A percentile compares a stretch with the other conserved stretches of the same genome.
Conservation (phyloP, 2,113 vertebrate genomes). For the Calypte anna region DNA sequence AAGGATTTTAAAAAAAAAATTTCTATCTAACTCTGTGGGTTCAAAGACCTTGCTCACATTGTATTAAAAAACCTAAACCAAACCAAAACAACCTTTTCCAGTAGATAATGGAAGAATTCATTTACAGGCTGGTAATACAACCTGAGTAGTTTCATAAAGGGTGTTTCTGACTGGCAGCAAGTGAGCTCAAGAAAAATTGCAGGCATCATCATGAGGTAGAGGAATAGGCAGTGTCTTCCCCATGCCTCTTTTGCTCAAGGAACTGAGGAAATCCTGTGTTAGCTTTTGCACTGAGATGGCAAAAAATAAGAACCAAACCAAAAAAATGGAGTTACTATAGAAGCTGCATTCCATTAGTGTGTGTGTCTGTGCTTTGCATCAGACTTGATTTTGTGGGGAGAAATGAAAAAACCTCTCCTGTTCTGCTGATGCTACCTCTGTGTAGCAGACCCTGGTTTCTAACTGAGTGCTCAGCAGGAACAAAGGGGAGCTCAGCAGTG, state of each 20-base stretch:
- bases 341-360: background rate
- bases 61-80: background rate
- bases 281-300: background rate
- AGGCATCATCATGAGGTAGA: background rate
- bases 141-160: background rate
- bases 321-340: background rate
- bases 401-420: background rate
- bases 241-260: background rate
- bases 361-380: background rate
- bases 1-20: slow-evolving; percentile 60
- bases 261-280: background rate
- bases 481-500: slow-evolving; percentile 6
- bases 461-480: background rate
- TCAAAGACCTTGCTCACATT: slow-evolving; percentile 67
- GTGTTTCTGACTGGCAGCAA: background rate
- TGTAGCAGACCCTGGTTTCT: background rate
- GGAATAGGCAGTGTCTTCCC: background rate
- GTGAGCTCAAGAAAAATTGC: background rate
- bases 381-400: background rate
- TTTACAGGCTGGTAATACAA: slow-evolving; percentile 47
- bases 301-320: background rate
- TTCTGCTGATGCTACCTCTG: background rate
- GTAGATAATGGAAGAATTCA: slow-evolving; percentile 41
- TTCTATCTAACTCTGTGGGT: slow-evolving; percentile 36
- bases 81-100: background rate